A percentile compares a stretch with the other conserved stretches of the same genome.
phyloP scores from a whole-genome alignment of 2,113 vertebrate species.

The Barnardius zonarius region DNA sequence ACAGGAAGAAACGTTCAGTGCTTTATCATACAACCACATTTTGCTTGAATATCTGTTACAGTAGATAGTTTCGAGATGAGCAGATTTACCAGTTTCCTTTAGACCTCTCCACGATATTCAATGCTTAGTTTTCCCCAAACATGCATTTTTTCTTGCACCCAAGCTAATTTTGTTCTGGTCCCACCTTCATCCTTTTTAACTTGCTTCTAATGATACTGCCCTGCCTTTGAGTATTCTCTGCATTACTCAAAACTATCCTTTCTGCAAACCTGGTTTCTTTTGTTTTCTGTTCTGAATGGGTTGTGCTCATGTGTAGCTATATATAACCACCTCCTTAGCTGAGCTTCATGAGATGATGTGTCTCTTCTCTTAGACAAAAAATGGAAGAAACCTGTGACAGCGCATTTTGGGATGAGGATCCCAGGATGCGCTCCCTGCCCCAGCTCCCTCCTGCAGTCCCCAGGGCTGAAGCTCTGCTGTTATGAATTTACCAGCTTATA shows the following conservation, averaged over 20 bases:
- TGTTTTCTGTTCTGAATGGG: background rate
- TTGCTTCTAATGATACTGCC: background rate
- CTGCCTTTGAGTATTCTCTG: background rate
- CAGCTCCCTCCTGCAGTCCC: background rate
- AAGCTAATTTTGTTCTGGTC: background rate
- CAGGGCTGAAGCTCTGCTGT: background rate
- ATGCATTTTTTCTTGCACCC: background rate
- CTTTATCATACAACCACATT: background rate
- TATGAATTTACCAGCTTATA: background rate
- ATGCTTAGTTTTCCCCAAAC: background rate
- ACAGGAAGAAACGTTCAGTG: accelerated
- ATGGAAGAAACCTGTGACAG: background rate
- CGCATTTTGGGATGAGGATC: background rate
- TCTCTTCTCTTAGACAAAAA: background rate
- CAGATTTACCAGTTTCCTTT: background rate
- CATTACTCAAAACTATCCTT: background rate
- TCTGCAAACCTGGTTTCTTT: background rate
- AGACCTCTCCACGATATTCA: background rate
- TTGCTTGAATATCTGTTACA: background rate
- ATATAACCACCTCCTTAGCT: background rate
- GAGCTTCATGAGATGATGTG: background rate
- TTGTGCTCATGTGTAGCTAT: background rate
- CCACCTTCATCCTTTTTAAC: background rate
- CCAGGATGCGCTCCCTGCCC: background rate
- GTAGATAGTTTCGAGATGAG: background rate